These are phyloP conservation scores for Alaudala cheleensis DNA, from an alignment of 2,113 vertebrate genomes.

Conservation along the genomic window DNA sequence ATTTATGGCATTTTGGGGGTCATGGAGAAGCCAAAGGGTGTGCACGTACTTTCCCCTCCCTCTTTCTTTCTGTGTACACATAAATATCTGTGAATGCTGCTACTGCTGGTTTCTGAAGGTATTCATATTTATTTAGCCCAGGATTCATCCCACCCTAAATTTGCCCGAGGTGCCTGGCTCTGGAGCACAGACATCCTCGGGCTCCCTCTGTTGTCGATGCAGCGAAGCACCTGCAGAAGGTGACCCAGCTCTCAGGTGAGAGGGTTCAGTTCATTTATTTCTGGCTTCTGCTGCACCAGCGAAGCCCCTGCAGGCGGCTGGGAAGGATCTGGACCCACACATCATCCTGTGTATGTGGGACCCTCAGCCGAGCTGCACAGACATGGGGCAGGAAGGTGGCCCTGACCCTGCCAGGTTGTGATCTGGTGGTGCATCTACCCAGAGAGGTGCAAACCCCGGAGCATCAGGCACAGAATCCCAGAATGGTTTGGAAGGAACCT, in stretches of 20 bases:
- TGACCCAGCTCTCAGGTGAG: not conserved
- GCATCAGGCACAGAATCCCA: too few relatives aligned
- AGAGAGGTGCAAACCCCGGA: not conserved
- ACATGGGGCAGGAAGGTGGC: not conserved
- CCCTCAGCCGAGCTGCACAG: rapidly evolving
- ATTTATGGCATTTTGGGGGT: not conserved
- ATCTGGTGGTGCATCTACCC: not conserved
- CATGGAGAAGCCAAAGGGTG: not conserved
- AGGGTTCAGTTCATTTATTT: not conserved
- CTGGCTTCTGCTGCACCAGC: not conserved
- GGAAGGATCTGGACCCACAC: not conserved
- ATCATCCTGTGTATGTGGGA: not conserved
- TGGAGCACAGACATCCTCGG: conserved; percentile 2
- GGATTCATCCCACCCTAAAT: not conserved
- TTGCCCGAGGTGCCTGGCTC: not conserved
- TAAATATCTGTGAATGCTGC: not conserved
- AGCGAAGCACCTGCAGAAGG: conserved; percentile 10
- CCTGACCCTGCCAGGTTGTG: not conserved
- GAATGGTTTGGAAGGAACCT: not conserved
- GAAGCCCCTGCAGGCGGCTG: not conserved
- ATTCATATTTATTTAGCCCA: not conserved
- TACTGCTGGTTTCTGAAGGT: not conserved
- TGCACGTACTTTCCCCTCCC: not conserved
- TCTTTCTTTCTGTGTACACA: not conserved
- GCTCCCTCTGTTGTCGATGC: conserved; percentile 60